Evolutionary conservation across 2,888 invertebrate species (phyloP).

Genomic region (Drosophila ustulata): DNA sequence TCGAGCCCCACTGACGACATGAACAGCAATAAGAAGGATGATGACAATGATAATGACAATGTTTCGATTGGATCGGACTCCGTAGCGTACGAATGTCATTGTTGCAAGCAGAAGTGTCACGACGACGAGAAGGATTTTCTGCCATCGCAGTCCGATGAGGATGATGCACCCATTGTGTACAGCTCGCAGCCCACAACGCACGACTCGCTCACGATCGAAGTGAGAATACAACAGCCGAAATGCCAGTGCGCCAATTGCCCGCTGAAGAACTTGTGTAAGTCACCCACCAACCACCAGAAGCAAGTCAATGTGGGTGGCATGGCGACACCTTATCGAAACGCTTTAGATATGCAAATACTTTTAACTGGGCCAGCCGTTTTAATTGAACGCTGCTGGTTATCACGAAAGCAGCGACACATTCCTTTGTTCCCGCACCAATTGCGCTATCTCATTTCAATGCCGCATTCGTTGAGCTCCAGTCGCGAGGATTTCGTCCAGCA

Average conservation of each 20-base stretch:
- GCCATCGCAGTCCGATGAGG: slow-evolving; percentile 40
- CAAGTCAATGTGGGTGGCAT: slow-evolving; percentile 11
- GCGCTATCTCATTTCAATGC: slow-evolving; percentile 43
- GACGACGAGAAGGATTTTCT: slow-evolving; percentile 44
- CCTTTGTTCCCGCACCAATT: no score
- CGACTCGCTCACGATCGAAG: slow-evolving; percentile 45
- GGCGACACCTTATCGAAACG: slow-evolving; percentile 64
- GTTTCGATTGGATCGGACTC: slow-evolving; percentile 39
- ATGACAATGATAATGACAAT: neutral
- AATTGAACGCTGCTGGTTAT: slow-evolving; percentile 8
- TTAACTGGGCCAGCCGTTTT: slow-evolving; percentile 23
- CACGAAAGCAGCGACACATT: neutral
- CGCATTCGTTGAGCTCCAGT: slow-evolving; percentile 52
- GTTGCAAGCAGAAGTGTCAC: slow-evolving; percentile 52
- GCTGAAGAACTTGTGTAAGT: slow-evolving; percentile 82
- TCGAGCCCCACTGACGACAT: neutral
- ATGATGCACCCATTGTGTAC: slow-evolving; percentile 47
- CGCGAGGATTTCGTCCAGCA: slow-evolving; percentile 60
- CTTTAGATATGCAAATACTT: slow-evolving; percentile 69
- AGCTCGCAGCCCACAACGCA: slow-evolving; percentile 38
- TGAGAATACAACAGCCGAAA: slow-evolving; percentile 58
- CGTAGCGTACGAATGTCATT: slow-evolving; percentile 59
- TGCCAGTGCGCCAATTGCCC: slow-evolving; percentile 83
- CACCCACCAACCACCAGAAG: neutral
- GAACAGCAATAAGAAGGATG: neutral